phyloP scores from a whole-genome alignment of 2,888 invertebrate species.

The Drosophila eohydei region DNA sequence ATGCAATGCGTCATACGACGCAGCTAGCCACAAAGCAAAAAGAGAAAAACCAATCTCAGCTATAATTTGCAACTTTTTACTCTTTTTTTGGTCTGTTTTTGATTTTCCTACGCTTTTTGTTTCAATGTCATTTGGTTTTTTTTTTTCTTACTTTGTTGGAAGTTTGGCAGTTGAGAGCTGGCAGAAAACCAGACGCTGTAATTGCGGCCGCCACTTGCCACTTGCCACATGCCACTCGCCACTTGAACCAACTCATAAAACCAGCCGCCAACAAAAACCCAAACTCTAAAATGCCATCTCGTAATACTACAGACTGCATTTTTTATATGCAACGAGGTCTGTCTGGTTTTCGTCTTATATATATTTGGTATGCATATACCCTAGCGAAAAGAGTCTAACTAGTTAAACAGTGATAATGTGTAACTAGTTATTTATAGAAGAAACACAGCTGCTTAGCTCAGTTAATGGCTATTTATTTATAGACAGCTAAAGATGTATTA shows the following conservation, averaged over 20 bases:
- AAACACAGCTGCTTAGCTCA: not conserved
- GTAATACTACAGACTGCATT: constrained; percentile 44
- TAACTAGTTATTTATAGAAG: not conserved
- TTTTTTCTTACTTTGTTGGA: constrained; percentile 4
- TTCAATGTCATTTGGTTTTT: constrained; percentile 57
- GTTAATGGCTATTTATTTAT: not conserved
- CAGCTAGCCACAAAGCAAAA: constrained; percentile 10
- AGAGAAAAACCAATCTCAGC: constrained; percentile 1
- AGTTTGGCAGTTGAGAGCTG: constrained; percentile 16
- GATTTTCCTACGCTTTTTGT: constrained; percentile 32
- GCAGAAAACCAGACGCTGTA: constrained; percentile 58
- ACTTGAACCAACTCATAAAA: constrained; percentile 44
- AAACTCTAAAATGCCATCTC: constrained; percentile 23
- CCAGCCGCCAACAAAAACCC: constrained; percentile 25
- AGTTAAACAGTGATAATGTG: not conserved
- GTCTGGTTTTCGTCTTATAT: constrained; percentile 1
- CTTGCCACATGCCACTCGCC: constrained; percentile 47
- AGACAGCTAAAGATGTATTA: not conserved
- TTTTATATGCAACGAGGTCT: constrained; percentile 23
- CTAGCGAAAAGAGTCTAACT: constrained; percentile 7
- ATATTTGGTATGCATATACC: constrained; percentile 23
- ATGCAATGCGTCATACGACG: constrained; percentile 32
- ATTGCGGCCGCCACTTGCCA: constrained; percentile 49
- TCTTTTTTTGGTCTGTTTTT: constrained; percentile 13
- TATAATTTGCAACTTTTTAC: constrained; percentile 25